Base-by-base conservation (phyloP, 2,888 invertebrate species). In the Heliconius sara region DNA sequence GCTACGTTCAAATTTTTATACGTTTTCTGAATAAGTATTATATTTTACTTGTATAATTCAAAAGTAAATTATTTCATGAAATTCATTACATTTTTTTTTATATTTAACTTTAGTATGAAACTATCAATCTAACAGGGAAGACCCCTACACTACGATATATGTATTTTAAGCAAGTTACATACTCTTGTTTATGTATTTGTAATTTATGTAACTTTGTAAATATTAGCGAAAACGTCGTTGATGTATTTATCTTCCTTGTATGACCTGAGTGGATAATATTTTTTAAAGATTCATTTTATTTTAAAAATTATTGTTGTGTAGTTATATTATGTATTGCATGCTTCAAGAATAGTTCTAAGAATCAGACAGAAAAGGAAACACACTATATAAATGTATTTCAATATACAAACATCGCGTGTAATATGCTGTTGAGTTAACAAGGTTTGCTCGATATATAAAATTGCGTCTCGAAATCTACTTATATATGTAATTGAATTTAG, bases 131-230 rank as follows among this genome's bases (percentile, higher is more conserved):
- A 22, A 34, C 67, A 13, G n/a, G 39, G 67, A 39, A 68, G 22
- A 22, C 66, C 30, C 30, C 19, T 67, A 7, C 10, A 34, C 27
- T 27, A 27, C 27, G 27, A 27, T 67, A 34, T 67, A 34, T 67
- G 34, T 30, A 67, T 34, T 34, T 67, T 10, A 22, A 43, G 39
- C 39, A 43, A 68, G 68, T 68, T 43, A 9, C 34, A 9, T 39
- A 68, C 13, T 43, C 13, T 68, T 43, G 68, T 43, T 68, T 68
- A 68, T 3, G 1, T 68, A 16, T 68, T 43, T 25, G 39, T 68
- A 25, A 68, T 68, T 43, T 68, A 25, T 68, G n/a, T 68, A n/a
- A 43, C 39, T 68, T 68, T 39, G 39, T 43, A 43, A 13, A 43
- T 43, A 43, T 68, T 68, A n/a, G 43, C 43, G 43, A 43, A 0